Conservation (phyloP, 2,797 vertebrate species). For the Ceryle rudis region DNA sequence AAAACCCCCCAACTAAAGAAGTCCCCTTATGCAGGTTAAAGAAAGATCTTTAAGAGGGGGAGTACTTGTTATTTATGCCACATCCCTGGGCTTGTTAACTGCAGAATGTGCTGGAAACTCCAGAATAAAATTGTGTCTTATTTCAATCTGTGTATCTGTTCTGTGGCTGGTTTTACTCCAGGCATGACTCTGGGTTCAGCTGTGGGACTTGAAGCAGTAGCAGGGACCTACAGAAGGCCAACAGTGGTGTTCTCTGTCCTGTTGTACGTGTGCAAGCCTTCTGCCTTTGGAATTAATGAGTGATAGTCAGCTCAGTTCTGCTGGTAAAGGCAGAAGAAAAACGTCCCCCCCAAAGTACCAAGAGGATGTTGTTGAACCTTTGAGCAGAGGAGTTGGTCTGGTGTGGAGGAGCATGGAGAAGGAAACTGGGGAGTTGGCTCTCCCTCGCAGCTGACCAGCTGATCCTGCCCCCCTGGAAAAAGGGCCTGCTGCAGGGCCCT, state of each 20-base stretch:
- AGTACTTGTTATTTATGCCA: neutral
- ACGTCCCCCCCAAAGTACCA: neutral
- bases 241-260: rapidly evolving
- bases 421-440: neutral
- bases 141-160: neutral
- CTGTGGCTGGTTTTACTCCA: neutral
- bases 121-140: constrained; percentile 20
- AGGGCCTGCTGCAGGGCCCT: neutral
- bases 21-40: neutral
- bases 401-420: neutral
- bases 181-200: neutral
- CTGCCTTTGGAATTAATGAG: neutral
- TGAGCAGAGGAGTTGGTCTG: neutral
- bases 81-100: neutral
- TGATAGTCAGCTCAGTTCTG: neutral
- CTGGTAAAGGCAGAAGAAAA: neutral
- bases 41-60: neutral
- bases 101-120: constrained; percentile 2
- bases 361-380: neutral
- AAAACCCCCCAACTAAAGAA: neutral
- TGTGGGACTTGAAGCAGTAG: rapidly evolving
- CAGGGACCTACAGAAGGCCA: neutral
- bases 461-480: neutral
- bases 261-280: rapidly evolving
- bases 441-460: neutral